Evolutionary conservation across 2,888 invertebrate species (phyloP).

Genomic region (Eristalis intricaria): DNA sequence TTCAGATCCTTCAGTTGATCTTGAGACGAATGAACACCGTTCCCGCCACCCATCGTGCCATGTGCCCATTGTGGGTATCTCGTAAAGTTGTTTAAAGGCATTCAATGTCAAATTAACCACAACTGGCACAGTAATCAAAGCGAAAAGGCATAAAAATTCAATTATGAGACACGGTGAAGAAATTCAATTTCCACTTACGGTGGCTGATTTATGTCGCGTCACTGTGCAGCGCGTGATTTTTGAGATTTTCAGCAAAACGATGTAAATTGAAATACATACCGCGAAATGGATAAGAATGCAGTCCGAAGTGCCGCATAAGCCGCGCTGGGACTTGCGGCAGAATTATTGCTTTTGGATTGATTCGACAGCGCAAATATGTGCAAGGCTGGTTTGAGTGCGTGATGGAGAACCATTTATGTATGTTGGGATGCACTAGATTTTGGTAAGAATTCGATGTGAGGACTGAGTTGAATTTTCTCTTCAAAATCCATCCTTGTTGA

Average conservation of each 20-base stretch:
- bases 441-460: no score
- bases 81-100: neutral
- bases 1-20: conserved; percentile 18
- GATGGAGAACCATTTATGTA: no score
- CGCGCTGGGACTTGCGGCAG: neutral
- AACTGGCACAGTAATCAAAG: conserved; percentile 18
- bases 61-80: neutral
- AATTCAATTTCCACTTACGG: conserved; percentile 27
- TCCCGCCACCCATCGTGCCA: neutral
- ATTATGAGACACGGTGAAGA: conserved; percentile 5
- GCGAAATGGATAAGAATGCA: neutral
- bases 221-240: conserved; percentile 6
- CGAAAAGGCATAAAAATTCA: neutral
- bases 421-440: no score
- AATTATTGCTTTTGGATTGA: neutral
- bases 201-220: neutral
- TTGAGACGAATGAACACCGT: neutral
- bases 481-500: no score
- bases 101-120: conserved; percentile 49
- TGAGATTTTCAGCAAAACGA: neutral
- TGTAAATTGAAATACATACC: neutral
- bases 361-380: no score
- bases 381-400: no score
- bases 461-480: no score
- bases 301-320: neutral